phyloP scores from a whole-genome alignment of 2,113 vertebrate genomes.

The Amia ocellicauda region DNA sequence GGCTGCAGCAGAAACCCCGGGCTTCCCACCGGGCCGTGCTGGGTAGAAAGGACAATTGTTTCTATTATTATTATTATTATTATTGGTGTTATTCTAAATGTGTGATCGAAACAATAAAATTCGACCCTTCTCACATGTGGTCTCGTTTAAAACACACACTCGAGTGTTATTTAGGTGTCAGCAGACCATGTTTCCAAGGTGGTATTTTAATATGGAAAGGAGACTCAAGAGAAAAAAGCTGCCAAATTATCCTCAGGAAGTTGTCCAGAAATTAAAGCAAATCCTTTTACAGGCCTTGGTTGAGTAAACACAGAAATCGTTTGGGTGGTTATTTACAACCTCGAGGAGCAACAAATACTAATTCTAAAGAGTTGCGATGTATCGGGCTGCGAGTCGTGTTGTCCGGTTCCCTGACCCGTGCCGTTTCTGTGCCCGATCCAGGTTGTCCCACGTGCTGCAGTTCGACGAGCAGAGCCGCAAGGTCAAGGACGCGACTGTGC shows the following conservation, averaged over 20 bases:
- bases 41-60: too few relatives aligned
- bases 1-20: too few relatives aligned
- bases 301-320: not conserved
- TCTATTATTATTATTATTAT: too few relatives aligned
- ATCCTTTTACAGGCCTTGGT: not conserved
- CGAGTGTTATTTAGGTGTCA: not conserved
- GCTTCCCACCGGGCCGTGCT: too few relatives aligned
- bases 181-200: too few relatives aligned
- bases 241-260: not conserved
- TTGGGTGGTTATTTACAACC: not conserved
- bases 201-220: too few relatives aligned
- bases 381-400: conserved; percentile 20
- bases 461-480: conserved; percentile 94
- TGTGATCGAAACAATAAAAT: not conserved
- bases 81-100: not conserved
- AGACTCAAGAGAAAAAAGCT: not conserved
- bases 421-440: conserved; percentile 53
- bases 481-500: conserved; percentile 94
- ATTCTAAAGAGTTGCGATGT: conserved; percentile 35
- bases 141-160: not conserved
- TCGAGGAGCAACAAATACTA: not conserved
- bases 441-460: conserved; percentile 93
- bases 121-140: not conserved
- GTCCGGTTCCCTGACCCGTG: conserved; percentile 37
- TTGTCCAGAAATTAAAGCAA: not conserved